Conservation (phyloP, 2,888 invertebrate genomes). For the Cordilura impudica region DNA sequence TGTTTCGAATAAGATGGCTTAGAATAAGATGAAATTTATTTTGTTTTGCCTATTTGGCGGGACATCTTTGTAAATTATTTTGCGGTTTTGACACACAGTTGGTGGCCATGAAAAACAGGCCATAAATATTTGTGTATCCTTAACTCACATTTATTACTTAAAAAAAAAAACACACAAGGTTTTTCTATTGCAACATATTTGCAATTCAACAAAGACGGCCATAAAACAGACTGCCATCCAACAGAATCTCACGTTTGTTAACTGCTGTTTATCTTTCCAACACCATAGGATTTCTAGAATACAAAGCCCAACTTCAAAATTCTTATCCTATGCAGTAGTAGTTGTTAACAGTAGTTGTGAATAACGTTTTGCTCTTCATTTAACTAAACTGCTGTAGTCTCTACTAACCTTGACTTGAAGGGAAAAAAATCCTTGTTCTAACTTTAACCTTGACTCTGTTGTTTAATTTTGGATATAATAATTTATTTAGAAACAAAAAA, state of each 20-base stretch:
- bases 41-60: not conserved
- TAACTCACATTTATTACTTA: not conserved
- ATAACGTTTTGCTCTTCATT: conserved; percentile 31
- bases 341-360: conserved; percentile 59
- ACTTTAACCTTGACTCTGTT: conserved; percentile 23
- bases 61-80: conserved; percentile 52
- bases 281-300: not conserved
- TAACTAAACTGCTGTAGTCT: not conserved
- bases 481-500: not conserved
- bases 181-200: not conserved
- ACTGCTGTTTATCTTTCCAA: conserved; percentile 23
- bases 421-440: not conserved
- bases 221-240: not conserved
- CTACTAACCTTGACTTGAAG: conserved; percentile 19
- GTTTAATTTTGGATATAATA: conserved; percentile 2
- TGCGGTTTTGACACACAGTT: conserved; percentile 59
- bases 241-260: not conserved
- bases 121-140: conserved; percentile 12
- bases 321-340: conserved; percentile 31
- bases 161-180: conserved; percentile 8
- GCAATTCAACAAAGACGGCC: not conserved
- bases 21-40: not conserved
- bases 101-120: not conserved
- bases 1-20: not conserved
- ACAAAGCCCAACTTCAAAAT: not conserved